phyloP scores from a whole-genome alignment of 2,888 invertebrate genomes.

The Synanthedon tipuliformis region DNA sequence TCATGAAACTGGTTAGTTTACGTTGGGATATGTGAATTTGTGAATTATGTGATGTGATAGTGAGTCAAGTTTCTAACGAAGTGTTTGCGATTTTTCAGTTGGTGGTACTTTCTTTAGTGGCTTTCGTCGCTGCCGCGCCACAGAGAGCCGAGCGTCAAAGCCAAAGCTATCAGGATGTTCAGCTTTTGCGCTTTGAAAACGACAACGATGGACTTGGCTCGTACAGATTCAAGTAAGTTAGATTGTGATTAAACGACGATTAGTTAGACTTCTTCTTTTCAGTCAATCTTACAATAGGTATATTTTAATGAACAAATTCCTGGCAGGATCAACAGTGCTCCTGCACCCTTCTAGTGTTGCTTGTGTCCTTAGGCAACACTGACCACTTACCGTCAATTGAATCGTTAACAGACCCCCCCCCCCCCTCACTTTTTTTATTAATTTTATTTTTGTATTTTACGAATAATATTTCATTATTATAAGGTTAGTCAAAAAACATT shows the following conservation, averaged over 20 bases:
- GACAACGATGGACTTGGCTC: constrained; percentile 49
- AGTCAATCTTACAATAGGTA: too few relatives aligned
- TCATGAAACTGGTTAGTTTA: constrained; percentile 47
- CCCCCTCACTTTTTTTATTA: too few relatives aligned
- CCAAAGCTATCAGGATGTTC: constrained; percentile 24
- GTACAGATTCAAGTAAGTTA: constrained; percentile 42
- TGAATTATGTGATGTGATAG: constrained; percentile 9
- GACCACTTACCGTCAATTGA: too few relatives aligned
- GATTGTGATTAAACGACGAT: neutral
- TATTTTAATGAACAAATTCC: too few relatives aligned
- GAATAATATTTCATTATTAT: too few relatives aligned
- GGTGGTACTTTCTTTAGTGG: constrained; percentile 48
- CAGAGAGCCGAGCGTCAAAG: constrained; percentile 7
- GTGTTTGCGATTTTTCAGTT: constrained; percentile 33
- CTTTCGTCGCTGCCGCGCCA: constrained; percentile 38
- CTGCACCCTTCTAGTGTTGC: too few relatives aligned
- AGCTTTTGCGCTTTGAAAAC: constrained; percentile 36
- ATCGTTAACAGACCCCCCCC: too few relatives aligned
- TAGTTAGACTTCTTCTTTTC: too few relatives aligned
- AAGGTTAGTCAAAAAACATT: too few relatives aligned
- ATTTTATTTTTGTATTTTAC: too few relatives aligned
- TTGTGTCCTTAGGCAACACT: too few relatives aligned
- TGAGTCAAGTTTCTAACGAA: constrained; percentile 11
- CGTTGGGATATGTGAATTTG: constrained; percentile 5
- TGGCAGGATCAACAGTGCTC: too few relatives aligned